A percentile compares a stretch with the other conserved stretches of the same genome.
These are phyloP conservation scores for Agrochola lota DNA, from an alignment of 2,888 invertebrate species.

Conservation along the genomic window DNA sequence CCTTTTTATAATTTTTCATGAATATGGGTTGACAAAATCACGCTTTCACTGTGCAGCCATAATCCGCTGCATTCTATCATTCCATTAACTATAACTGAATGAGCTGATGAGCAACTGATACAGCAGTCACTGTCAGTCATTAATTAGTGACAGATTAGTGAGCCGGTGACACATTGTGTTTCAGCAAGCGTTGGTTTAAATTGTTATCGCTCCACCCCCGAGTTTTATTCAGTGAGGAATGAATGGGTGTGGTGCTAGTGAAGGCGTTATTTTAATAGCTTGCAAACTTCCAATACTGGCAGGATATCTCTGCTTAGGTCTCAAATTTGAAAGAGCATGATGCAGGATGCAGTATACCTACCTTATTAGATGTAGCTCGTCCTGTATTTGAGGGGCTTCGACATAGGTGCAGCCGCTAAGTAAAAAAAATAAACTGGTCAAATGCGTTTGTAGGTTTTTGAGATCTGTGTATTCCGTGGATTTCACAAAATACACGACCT, in stretches of 20 bases:
- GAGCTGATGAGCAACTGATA: not conserved
- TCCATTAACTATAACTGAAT: not conserved
- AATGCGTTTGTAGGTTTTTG: not conserved
- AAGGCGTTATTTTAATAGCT: not conserved
- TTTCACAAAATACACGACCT: not conserved
- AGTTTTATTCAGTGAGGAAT: slow-evolving; percentile 25
- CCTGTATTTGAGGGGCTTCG: not conserved
- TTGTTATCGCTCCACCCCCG: slow-evolving; percentile 28
- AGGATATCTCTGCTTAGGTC: not conserved
- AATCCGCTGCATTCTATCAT: not conserved
- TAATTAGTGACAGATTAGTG: slow-evolving; percentile 29
- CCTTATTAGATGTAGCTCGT: not conserved
- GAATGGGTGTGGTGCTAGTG: slow-evolving; percentile 1
- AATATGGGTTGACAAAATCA: not conserved
- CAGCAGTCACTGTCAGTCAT: not conserved
- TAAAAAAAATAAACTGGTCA: not conserved
- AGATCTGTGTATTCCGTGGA: not conserved
- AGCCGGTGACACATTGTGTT: slow-evolving; percentile 2
- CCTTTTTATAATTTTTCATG: not conserved
- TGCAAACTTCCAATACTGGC: too few species aligned
- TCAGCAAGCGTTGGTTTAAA: slow-evolving; percentile 21
- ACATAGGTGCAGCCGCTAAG: too few species aligned
- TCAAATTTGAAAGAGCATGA: not conserved
- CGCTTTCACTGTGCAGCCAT: too few species aligned
- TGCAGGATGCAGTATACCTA: not conserved